These are phyloP conservation scores for Ips nitidus DNA, from an alignment of 1,140 invertebrate genomes.

Conservation along the genomic window DNA sequence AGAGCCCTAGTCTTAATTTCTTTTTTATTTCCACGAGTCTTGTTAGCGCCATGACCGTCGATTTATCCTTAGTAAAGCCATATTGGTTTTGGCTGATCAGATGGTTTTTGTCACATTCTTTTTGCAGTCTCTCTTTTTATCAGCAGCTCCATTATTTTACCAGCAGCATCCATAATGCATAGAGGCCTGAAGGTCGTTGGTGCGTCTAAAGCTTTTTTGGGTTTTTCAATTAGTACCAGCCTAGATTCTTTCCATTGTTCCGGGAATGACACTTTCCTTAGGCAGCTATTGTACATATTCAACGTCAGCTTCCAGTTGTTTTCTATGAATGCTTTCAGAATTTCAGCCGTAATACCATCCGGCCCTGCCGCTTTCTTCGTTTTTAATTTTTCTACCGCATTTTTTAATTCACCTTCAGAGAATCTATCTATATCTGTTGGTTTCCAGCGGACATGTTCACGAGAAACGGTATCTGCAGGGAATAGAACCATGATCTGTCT, in stretches of 20 bases:
- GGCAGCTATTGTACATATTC: neutral
- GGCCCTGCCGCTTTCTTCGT: neutral
- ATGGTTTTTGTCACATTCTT: slow-evolving; percentile 26
- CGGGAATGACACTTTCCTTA: no score
- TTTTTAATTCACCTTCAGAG: neutral
- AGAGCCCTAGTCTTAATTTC: neutral
- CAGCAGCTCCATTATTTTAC: slow-evolving; percentile 8
- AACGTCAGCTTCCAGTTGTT: neutral
- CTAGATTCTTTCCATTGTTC: slow-evolving; percentile 9
- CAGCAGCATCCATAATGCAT: slow-evolving; percentile 14
- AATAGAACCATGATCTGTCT: neutral
- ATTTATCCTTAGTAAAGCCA: slow-evolving; percentile 35
- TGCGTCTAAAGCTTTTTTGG: slow-evolving; percentile 10
- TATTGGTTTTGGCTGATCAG: slow-evolving; percentile 32
- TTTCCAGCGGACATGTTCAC: neutral
- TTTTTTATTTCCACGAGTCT: slow-evolving; percentile 31
- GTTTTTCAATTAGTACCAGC: slow-evolving; percentile 21
- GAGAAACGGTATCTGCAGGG: neutral
- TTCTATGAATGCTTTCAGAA: neutral
- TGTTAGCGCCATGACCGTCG: slow-evolving; percentile 36
- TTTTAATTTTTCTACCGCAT: neutral
- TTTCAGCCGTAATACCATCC: neutral
- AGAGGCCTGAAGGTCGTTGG: slow-evolving; percentile 7
- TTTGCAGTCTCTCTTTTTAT: slow-evolving; percentile 18
- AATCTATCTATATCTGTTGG: neutral